These are phyloP conservation scores for Phylloscopus trochiloides DNA, from an alignment of 2,113 vertebrate genomes.

Conservation along the genomic window DNA sequence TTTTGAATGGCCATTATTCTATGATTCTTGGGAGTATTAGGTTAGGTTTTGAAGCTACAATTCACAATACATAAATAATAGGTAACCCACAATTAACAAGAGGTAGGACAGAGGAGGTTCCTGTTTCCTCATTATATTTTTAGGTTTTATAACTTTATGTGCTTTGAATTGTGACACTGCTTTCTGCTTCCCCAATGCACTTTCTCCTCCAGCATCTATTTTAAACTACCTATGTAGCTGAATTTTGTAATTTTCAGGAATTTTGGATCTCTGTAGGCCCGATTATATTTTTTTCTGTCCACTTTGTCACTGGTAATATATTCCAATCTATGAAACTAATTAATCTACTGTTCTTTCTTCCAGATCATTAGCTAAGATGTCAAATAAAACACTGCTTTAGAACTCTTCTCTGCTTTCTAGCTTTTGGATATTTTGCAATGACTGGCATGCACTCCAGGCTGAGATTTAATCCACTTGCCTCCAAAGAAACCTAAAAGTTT, in stretches of 20 bases:
- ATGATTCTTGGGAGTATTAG: background rate
- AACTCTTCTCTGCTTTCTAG: background rate
- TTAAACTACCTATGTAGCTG: background rate
- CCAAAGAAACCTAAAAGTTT: background rate
- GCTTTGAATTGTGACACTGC: background rate
- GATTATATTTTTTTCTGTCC: conserved; percentile 18
- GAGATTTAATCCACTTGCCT: background rate
- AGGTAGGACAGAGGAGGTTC: background rate
- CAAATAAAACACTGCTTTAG: conserved; percentile 18
- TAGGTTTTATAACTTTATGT: background rate
- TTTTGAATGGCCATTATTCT: background rate
- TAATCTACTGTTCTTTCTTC: conserved; percentile 35
- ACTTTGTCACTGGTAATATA: conserved; percentile 14
- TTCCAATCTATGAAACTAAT: conserved; percentile 31
- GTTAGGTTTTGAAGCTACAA: background rate
- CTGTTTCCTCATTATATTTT: background rate
- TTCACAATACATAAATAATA: background rate
- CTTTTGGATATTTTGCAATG: background rate
- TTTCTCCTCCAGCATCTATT: background rate
- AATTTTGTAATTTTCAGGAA: conserved; percentile 8
- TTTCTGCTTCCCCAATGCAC: background rate
- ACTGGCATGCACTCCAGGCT: background rate
- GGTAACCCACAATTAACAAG: background rate
- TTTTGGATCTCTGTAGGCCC: background rate
- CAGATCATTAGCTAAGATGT: conserved; percentile 44